phyloP scores from a whole-genome alignment of 2,797 vertebrate species.

The Neomorphus geoffroyi region DNA sequence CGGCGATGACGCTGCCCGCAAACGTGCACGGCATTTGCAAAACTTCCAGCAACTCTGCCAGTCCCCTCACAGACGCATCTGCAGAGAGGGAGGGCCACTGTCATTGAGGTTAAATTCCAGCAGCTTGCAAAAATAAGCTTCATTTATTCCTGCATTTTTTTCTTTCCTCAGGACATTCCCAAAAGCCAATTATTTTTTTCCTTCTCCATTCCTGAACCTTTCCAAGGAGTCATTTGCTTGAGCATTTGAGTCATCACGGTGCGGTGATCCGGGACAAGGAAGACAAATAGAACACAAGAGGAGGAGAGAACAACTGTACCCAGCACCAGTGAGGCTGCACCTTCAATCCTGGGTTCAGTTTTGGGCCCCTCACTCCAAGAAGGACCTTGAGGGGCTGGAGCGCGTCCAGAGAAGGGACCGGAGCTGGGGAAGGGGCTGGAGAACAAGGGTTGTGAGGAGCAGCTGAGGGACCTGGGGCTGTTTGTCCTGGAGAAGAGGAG shows the following conservation, averaged over 20 bases:
- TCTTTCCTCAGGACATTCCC: neutral
- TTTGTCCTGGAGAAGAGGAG: no score
- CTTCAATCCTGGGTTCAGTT: no score
- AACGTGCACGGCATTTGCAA: neutral
- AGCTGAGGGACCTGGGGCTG: no score
- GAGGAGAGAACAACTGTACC: neutral
- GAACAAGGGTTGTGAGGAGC: no score
- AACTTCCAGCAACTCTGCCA: neutral
- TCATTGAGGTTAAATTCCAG: neutral
- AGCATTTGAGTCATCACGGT: neutral
- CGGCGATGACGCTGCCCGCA: neutral
- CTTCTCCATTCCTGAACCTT: neutral
- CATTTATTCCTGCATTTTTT: neutral
- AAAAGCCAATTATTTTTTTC: neutral
- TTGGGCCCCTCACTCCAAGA: no score
- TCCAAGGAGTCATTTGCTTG: neutral
- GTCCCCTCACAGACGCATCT: neutral
- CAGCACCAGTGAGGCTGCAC: no score
- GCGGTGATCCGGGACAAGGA: neutral
- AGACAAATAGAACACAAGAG: neutral
- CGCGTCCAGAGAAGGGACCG: no score
- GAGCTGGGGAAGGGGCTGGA: no score
- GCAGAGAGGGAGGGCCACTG: rapidly evolving
- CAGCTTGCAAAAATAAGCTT: neutral
- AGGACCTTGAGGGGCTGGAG: no score